A percentile compares a stretch with the other conserved stretches of the same genome.
Evolutionary conservation across 2,113 vertebrate genomes (phyloP).

Genomic region (Panthera tigris): DNA sequence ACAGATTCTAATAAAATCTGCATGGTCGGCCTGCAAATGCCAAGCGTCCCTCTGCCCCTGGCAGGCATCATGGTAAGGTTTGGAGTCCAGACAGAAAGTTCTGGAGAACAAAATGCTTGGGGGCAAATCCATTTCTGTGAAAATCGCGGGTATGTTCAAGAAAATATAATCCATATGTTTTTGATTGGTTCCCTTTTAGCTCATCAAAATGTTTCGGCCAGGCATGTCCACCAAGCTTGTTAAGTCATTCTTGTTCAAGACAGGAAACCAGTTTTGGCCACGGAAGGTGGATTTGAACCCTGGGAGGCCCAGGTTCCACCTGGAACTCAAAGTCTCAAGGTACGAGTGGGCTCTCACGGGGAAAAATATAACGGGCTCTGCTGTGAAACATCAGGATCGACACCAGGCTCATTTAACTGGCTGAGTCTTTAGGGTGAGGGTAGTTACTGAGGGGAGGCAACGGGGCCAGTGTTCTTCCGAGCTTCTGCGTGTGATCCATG

Average conservation of each 20-base stretch:
- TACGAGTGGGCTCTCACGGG: background rate
- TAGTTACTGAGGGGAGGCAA: background rate
- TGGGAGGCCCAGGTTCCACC: background rate
- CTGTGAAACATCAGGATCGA: background rate
- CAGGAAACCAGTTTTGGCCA: background rate
- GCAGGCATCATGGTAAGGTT: background rate
- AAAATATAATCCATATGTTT: background rate
- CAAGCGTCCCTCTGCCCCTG: background rate
- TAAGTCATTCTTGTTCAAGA: background rate
- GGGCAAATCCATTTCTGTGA: conserved; percentile 21
- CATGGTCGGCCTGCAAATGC: background rate
- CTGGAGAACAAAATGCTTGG: background rate
- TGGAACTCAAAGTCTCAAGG: background rate
- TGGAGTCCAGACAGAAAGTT: conserved; percentile 21
- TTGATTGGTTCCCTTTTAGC: background rate
- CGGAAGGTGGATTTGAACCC: background rate
- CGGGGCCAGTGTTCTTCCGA: background rate
- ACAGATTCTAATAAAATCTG: background rate
- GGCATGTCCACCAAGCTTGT: background rate
- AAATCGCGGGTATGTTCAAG: background rate
- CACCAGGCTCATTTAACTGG: background rate
- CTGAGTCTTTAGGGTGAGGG: background rate
- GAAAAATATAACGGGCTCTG: background rate
- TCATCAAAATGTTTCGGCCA: background rate
- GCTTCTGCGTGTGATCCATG: background rate